These are phyloP conservation scores for Labrus mixtus DNA, from an alignment of 2,113 vertebrate genomes.

Conservation along the genomic window DNA sequence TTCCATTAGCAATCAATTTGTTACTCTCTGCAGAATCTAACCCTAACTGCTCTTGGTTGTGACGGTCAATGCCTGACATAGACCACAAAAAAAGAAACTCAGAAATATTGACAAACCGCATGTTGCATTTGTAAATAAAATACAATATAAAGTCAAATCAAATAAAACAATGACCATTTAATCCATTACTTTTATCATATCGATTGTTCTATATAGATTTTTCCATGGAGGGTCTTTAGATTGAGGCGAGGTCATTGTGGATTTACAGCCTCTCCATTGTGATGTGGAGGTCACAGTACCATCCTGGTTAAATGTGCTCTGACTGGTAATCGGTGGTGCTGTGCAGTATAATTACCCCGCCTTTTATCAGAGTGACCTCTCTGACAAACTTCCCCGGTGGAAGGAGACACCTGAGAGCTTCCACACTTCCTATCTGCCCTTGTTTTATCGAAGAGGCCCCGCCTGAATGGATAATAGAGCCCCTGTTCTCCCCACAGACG, in stretches of 20 bases:
- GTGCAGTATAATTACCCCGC: slow-evolving; percentile 72
- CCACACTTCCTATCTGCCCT: slow-evolving; percentile 77
- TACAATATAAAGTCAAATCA: background rate
- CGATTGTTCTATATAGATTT: slow-evolving; percentile 12
- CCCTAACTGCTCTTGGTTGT: slow-evolving; percentile 53
- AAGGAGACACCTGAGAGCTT: slow-evolving; percentile 77
- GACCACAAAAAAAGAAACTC: background rate
- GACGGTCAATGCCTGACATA: slow-evolving; percentile 21
- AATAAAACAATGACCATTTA: background rate
- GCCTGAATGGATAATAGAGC: slow-evolving; percentile 80
- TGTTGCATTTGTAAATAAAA: slow-evolving; percentile 5
- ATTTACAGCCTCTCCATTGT: slow-evolving; percentile 34
- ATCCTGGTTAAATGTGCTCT: slow-evolving; percentile 67
- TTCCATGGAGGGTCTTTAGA: background rate
- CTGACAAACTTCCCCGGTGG: slow-evolving; percentile 73
- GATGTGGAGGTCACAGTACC: slow-evolving; percentile 59
- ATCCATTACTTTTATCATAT: background rate
- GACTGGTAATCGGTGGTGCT: slow-evolving; percentile 68
- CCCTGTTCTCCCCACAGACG: slow-evolving; percentile 82
- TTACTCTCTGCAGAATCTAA: slow-evolving; percentile 64
- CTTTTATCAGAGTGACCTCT: slow-evolving; percentile 74
- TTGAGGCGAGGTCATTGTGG: slow-evolving; percentile 15
- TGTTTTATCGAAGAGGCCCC: slow-evolving; percentile 77
- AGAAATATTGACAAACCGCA: background rate
- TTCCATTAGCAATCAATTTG: slow-evolving; percentile 80